A percentile compares a stretch with the other conserved stretches of the same genome.
These are phyloP conservation scores for Creontiades dilutus DNA, from an alignment of 2,888 invertebrate genomes.

Conservation along the genomic window DNA sequence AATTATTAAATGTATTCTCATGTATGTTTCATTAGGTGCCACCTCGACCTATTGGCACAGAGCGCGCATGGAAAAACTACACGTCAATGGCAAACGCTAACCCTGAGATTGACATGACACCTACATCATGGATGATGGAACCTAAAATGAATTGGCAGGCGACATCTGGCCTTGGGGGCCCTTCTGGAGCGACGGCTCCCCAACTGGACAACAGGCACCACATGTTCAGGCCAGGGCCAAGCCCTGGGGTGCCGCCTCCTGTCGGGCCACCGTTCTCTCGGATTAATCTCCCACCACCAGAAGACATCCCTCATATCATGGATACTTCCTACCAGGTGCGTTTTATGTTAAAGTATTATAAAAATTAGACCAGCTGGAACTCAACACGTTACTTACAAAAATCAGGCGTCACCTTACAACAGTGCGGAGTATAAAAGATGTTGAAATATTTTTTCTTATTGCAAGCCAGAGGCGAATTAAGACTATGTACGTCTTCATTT, in stretches of 20 bases:
- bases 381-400: too few species aligned
- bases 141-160: conserved; percentile 74
- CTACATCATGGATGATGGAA: conserved; percentile 79
- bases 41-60: conserved; percentile 84
- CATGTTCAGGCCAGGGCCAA: conserved; percentile 74
- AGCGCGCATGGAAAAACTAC: conserved; percentile 86
- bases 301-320: conserved; percentile 74
- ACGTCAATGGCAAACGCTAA: conserved; percentile 65
- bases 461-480: too few species aligned
- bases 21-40: conserved; percentile 78
- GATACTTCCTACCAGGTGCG: conserved; percentile 75
- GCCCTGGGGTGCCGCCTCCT: conserved; percentile 66
- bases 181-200: conserved; percentile 47
- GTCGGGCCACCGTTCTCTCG: conserved; percentile 72
- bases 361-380: too few species aligned
- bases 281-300: conserved; percentile 72
- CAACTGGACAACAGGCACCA: conserved; percentile 70
- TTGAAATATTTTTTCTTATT: too few species aligned
- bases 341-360: not conserved
- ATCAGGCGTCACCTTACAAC: too few species aligned
- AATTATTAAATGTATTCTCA: too few species aligned
- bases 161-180: conserved; percentile 73
- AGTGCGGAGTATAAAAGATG: too few species aligned
- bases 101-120: conserved; percentile 78
- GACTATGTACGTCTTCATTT: too few species aligned